Percentiles rank a stretch among this genome's conserved stretches.
phyloP scores from a whole-genome alignment of 2,888 invertebrate genomes.

The Siphonodentalium dalli region DNA sequence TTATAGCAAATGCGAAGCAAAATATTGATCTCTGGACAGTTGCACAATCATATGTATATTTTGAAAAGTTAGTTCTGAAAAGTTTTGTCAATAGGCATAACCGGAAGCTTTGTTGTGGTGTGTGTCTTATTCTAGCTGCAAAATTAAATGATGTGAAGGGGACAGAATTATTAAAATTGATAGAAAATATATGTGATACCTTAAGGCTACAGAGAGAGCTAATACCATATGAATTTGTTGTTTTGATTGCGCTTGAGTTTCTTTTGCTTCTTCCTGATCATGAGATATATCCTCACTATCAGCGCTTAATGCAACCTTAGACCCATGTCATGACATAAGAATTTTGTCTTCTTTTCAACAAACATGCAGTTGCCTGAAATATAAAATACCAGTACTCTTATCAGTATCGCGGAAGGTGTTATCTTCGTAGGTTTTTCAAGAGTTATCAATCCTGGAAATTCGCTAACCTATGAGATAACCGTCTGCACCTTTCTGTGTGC shows the following conservation, averaged over 20 bases:
- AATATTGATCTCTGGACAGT: slow-evolving; percentile 83
- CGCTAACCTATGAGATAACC: too few species aligned
- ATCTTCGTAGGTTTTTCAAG: too few species aligned
- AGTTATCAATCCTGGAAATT: too few species aligned
- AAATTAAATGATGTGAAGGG: slow-evolving; percentile 98
- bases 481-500: too few species aligned
- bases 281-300: slow-evolving; percentile 94
- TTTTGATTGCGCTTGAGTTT: slow-evolving; percentile 92
- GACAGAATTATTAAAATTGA: slow-evolving; percentile 80
- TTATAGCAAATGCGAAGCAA: slow-evolving; percentile 57
- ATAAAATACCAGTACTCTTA: too few species aligned
- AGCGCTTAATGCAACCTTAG: slow-evolving; percentile 89
- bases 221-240: slow-evolving; percentile 90
- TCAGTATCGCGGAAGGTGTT: too few species aligned
- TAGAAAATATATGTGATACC: slow-evolving; percentile 90
- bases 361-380: too few species aligned
- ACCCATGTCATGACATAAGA: too few species aligned
- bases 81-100: slow-evolving; percentile 90
- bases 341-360: too few species aligned
- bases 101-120: slow-evolving; percentile 93
- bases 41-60: slow-evolving; percentile 97
- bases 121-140: slow-evolving; percentile 90
- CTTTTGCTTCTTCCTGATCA: slow-evolving; percentile 88
- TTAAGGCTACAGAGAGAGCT: slow-evolving; percentile 91
- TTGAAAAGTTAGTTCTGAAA: slow-evolving; percentile 92